Evolutionary conservation across 2,113 vertebrate genomes (phyloP).

Genomic region (Mustela nigripes): DNA sequence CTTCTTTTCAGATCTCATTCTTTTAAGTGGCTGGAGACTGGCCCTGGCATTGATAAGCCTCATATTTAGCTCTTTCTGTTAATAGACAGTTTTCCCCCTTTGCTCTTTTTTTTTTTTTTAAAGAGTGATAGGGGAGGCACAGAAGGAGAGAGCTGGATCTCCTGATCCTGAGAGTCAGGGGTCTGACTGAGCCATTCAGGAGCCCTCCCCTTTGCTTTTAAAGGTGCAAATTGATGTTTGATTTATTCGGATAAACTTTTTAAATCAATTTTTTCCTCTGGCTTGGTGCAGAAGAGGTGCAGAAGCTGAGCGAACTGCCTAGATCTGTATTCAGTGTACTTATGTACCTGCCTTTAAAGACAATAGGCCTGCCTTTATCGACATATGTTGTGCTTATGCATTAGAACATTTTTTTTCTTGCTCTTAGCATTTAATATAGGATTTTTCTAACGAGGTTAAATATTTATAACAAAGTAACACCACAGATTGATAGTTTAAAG

Average conservation of each 20-base stretch:
- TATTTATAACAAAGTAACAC: slow-evolving; percentile 51
- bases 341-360: background rate
- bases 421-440: slow-evolving; percentile 6
- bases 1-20: background rate
- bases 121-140: background rate
- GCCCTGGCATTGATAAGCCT: background rate
- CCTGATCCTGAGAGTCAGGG: too few relatives aligned
- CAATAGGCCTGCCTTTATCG: background rate
- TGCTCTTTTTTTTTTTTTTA: background rate
- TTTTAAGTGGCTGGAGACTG: background rate
- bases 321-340: background rate
- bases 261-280: background rate
- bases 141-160: too few relatives aligned
- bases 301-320: background rate
- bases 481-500: slow-evolving; percentile 49
- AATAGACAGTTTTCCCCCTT: background rate
- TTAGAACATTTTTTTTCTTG: background rate
- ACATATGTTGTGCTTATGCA: background rate
- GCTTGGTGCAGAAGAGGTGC: background rate
- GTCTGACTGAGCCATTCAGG: too few relatives aligned
- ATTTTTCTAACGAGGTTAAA: slow-evolving; percentile 55
- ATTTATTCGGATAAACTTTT: background rate
- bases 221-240: background rate
- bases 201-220: too few relatives aligned
- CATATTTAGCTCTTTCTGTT: background rate